A percentile compares a stretch with the other conserved stretches of the same genome.
These are phyloP conservation scores for Corythornis vintsioides DNA, from an alignment of 2,113 vertebrate genomes.

Conservation along the genomic window DNA sequence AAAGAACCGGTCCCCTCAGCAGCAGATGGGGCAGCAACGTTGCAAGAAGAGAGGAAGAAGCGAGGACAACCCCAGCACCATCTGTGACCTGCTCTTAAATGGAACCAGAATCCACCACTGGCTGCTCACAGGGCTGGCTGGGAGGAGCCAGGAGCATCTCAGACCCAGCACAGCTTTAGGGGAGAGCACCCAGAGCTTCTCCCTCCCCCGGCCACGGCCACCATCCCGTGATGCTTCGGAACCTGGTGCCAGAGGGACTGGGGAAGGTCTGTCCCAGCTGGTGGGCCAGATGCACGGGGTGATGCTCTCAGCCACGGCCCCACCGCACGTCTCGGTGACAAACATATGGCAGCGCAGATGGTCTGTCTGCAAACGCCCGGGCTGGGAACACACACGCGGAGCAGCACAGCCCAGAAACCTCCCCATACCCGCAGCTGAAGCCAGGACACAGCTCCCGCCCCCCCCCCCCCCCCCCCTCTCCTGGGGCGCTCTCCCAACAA, in stretches of 20 bases:
- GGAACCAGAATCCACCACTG: not conserved
- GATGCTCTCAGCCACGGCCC: not conserved
- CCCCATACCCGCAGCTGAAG: not conserved
- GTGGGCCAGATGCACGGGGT: not conserved
- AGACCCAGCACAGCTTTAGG: not conserved
- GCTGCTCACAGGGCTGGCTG: not conserved
- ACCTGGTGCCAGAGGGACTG: not conserved
- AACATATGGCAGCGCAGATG: slow-evolving; percentile 1
- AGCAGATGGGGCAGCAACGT: not conserved
- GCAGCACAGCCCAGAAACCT: not conserved
- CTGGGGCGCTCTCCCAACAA: no score
- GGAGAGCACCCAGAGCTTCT: not conserved
- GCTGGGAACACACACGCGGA: not conserved
- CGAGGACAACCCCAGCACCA: not conserved
- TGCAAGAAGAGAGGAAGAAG: not conserved
- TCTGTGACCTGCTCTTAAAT: not conserved
- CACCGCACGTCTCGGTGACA: not conserved
- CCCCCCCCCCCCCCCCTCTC: no score
- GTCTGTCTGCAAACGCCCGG: not conserved
- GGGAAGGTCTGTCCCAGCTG: not conserved
- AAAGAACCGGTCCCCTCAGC: not conserved
- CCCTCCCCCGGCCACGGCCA: fast-evolving
- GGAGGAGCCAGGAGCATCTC: not conserved
- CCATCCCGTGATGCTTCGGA: not conserved
- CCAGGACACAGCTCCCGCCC: fast-evolving